Percentiles rank a stretch among this genome's conserved stretches.
These are phyloP conservation scores for Caerostris extrusa DNA, from an alignment of 1,140 invertebrate genomes.

Conservation along the genomic window DNA sequence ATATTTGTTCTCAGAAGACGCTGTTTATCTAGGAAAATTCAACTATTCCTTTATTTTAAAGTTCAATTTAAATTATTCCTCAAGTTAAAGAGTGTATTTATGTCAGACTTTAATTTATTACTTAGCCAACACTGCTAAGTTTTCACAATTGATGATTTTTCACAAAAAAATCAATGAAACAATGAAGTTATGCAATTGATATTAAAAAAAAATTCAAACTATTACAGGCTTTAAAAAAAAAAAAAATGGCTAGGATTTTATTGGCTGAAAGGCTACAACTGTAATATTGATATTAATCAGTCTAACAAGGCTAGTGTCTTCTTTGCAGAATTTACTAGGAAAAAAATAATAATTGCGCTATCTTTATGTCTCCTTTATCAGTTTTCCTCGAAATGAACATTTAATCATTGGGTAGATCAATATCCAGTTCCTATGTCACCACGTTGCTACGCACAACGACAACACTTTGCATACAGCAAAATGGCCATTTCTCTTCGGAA, in stretches of 20 bases:
- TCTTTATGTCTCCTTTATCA: slow-evolving; percentile 15
- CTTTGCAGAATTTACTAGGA: neutral
- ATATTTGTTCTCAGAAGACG: too few species aligned
- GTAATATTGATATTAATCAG: neutral
- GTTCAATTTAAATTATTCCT: too few species aligned
- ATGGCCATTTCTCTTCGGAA: slow-evolving; percentile 49
- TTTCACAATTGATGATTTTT: too few species aligned
- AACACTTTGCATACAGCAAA: slow-evolving; percentile 49
- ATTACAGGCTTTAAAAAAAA: too few species aligned
- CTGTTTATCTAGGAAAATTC: too few species aligned
- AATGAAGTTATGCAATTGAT: too few species aligned
- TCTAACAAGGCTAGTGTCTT: neutral
- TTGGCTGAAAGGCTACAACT: neutral
- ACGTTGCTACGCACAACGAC: neutral
- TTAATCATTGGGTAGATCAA: slow-evolving; percentile 51
- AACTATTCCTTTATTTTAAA: too few species aligned
- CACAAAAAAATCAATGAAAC: too few species aligned
- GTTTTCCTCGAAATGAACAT: slow-evolving; percentile 31
- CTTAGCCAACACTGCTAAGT: too few species aligned
- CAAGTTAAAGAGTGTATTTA: too few species aligned
- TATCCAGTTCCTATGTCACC: slow-evolving; percentile 56
- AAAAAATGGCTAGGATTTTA: neutral
- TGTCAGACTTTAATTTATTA: too few species aligned
- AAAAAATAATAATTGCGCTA: slow-evolving; percentile 9
- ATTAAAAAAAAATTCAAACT: too few species aligned